Conservation (phyloP, 2,888 invertebrate genomes). For the Phyto melanocephala region DNA sequence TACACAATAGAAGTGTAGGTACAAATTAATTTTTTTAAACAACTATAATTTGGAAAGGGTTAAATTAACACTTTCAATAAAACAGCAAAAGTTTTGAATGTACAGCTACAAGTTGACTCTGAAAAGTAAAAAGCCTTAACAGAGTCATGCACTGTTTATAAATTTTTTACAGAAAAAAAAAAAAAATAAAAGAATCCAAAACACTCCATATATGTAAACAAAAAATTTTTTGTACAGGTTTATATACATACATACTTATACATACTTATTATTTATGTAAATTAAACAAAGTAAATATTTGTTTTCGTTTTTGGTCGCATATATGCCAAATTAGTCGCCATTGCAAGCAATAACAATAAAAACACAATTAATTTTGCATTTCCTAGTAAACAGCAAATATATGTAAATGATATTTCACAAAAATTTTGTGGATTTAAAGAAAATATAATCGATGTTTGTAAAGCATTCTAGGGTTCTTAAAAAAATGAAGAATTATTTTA, state of each 20-base stretch:
- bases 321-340: slow-evolving; percentile 48
- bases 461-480: too few species aligned
- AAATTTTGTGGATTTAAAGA: too few species aligned
- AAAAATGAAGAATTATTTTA: too few species aligned
- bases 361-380: slow-evolving; percentile 21
- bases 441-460: too few species aligned
- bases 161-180: slow-evolving; percentile 30
- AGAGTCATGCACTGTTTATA: slow-evolving; percentile 52
- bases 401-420: not conserved
- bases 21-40: too few species aligned
- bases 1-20: too few species aligned
- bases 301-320: slow-evolving; percentile 53
- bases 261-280: slow-evolving; percentile 42
- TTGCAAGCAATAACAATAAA: slow-evolving; percentile 9
- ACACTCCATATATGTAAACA: slow-evolving; percentile 42
- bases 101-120: not conserved
- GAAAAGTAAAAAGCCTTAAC: not conserved
- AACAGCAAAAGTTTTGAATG: not conserved
- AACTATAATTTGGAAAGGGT: too few species aligned
- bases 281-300: slow-evolving; percentile 54
- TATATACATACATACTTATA: not conserved
- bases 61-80: too few species aligned
- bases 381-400: slow-evolving; percentile 29
- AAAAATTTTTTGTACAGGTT: not conserved
- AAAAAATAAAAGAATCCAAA: slow-evolving; percentile 35